A percentile compares a stretch with the other conserved stretches of the same genome.
Evolutionary conservation across 2,797 vertebrate species (phyloP).

Genomic region (Moxostoma hubbsi): DNA sequence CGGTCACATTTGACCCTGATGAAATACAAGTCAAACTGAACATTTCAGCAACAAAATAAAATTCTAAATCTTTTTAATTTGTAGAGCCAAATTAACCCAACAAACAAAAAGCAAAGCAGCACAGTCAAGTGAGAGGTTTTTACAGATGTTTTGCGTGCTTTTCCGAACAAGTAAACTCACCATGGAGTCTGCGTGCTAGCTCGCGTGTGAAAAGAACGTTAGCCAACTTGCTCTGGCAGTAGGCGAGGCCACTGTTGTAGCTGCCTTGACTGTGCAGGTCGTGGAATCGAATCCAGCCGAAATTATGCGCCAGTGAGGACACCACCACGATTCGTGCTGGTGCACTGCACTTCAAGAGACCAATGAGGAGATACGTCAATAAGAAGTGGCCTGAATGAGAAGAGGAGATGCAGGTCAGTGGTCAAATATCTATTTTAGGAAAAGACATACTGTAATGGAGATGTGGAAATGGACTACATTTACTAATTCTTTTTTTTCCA

Average conservation of each 20-base stretch:
- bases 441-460: not conserved
- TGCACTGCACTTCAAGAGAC: conserved; percentile 85
- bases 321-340: conserved; percentile 89
- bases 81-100: too few relatives aligned
- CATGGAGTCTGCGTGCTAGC: conserved; percentile 84
- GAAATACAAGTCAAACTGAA: not conserved
- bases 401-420: not conserved
- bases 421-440: not conserved
- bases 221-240: conserved; percentile 96
- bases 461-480: too few relatives aligned
- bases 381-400: conserved; percentile 87
- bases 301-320: conserved; percentile 88
- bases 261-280: conserved; percentile 89
- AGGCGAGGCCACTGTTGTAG: conserved; percentile 87
- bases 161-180: conserved; percentile 62
- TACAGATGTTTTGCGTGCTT: too few relatives aligned
- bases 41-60: not conserved
- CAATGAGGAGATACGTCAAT: conserved; percentile 88
- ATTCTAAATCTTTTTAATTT: not conserved
- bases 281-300: conserved; percentile 91
- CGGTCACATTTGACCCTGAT: conserved; percentile 84
- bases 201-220: conserved; percentile 91
- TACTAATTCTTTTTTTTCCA: too few relatives aligned
- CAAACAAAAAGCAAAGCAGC: too few relatives aligned
- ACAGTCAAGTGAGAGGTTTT: too few relatives aligned